Percentiles rank a stretch among this genome's conserved stretches.
Evolutionary conservation across 2,113 vertebrate genomes (phyloP).

Genomic region (Serilophus lunatus): DNA sequence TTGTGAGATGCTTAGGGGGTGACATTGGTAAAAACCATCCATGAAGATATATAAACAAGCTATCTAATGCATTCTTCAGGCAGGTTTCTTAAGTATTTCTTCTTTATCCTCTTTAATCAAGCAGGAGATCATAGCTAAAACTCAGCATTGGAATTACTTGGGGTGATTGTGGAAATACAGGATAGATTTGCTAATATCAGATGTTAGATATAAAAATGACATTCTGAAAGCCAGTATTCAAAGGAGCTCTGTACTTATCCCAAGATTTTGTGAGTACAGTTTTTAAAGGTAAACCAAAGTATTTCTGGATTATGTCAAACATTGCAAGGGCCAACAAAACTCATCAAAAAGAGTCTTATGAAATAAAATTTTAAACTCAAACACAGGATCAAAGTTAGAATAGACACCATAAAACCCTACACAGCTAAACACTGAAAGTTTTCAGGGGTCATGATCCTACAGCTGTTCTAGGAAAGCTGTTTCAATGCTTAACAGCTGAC

Average conservation of each 20-base stretch:
- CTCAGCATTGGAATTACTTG: not conserved
- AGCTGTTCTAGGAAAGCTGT: not conserved
- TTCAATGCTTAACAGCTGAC: not conserved
- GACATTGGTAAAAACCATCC: not conserved
- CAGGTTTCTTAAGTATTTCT: not conserved
- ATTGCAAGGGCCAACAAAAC: not conserved
- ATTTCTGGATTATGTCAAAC: not conserved
- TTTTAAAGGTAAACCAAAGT: not conserved
- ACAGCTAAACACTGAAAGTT: not conserved
- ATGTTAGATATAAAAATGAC: not conserved
- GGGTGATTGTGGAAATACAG: not conserved
- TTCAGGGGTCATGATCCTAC: not conserved
- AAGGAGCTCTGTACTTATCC: not conserved
- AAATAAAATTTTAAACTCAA: not conserved
- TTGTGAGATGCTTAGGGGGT: not conserved
- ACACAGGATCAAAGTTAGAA: not conserved
- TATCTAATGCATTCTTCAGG: not conserved
- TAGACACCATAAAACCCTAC: not conserved
- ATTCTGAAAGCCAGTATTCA: not conserved
- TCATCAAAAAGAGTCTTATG: not conserved
- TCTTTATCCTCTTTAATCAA: not conserved
- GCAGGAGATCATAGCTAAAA: not conserved
- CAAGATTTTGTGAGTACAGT: not conserved
- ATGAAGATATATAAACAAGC: not conserved
- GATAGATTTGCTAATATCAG: not conserved